Evolutionary conservation across 2,113 vertebrate species (phyloP).

Genomic region (Crotophaga sulcirostris): DNA sequence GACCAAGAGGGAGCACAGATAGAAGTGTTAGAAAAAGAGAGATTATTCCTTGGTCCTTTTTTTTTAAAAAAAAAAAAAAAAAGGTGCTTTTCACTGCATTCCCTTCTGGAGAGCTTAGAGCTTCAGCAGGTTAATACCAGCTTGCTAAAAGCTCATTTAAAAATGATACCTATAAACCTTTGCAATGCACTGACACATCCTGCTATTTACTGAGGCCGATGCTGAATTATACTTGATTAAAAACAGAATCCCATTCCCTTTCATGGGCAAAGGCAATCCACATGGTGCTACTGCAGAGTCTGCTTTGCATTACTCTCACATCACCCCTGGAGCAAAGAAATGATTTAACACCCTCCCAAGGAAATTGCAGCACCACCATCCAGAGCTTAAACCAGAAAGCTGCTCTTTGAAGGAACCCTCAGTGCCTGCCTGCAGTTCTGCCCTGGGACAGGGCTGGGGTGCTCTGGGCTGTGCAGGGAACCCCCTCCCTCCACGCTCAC

Average conservation of each 20-base stretch:
- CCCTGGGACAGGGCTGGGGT: not conserved
- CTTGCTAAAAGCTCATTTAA: not conserved
- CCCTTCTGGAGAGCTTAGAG: not conserved
- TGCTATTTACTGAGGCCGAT: not conserved
- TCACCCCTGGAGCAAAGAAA: not conserved
- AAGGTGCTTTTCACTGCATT: not conserved
- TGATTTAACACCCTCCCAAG: slow-evolving; percentile 31
- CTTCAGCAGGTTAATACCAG: not conserved
- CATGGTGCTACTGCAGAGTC: slow-evolving; percentile 11
- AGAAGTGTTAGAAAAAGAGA: not conserved
- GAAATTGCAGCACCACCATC: slow-evolving; percentile 4
- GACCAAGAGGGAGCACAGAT: not conserved
- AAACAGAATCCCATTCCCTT: slow-evolving; percentile 19
- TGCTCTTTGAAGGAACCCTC: not conserved
- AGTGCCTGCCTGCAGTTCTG: fast-evolving
- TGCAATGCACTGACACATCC: not conserved
- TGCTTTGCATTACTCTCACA: slow-evolving; percentile 53
- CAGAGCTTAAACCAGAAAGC: not conserved
- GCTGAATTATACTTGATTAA: slow-evolving; percentile 34
- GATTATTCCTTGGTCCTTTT: not conserved
- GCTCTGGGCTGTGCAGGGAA: not conserved
- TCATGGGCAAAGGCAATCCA: slow-evolving; percentile 51
- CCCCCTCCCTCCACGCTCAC: not conserved
- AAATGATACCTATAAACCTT: not conserved
- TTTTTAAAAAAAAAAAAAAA: not conserved